These are phyloP conservation scores for Erinaceus europaeus DNA, from an alignment of 2,113 vertebrate species.

Conservation along the genomic window DNA sequence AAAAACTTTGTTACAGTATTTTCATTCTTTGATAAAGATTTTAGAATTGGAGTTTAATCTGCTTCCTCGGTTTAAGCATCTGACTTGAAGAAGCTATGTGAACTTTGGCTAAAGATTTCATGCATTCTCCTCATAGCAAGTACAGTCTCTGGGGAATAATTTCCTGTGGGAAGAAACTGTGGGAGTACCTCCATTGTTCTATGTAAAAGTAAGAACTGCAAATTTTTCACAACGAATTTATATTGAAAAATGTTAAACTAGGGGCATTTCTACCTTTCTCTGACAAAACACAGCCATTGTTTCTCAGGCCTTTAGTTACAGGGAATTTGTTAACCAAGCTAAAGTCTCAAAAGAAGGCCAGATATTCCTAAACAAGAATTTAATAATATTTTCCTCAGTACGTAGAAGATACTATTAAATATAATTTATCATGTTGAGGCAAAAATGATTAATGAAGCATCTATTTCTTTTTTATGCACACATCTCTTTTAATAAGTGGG, in stretches of 20 bases:
- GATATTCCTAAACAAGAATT: conserved; percentile 18
- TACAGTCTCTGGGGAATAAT: conserved; percentile 53
- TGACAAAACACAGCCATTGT: conserved; percentile 47
- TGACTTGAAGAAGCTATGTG: conserved; percentile 33
- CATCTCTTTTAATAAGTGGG: not conserved
- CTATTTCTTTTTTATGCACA: not conserved
- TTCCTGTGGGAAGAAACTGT: conserved; percentile 71
- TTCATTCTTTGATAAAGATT: conserved; percentile 43
- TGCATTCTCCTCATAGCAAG: conserved; percentile 40
- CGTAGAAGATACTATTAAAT: conserved; percentile 58
- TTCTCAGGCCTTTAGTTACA: conserved; percentile 55
- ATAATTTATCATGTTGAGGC: conserved; percentile 58
- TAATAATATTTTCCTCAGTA: conserved; percentile 44
- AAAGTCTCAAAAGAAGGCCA: conserved; percentile 3
- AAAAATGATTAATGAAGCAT: conserved; percentile 44
- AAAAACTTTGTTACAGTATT: not conserved
- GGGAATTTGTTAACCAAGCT: conserved; percentile 42
- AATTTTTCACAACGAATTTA: conserved; percentile 60
- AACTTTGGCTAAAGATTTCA: conserved; percentile 55
- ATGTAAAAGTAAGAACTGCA: conserved; percentile 65
- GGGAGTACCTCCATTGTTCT: conserved; percentile 50
- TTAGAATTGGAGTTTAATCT: conserved; percentile 19
- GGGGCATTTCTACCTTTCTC: conserved; percentile 42
- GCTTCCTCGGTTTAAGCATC: not conserved
- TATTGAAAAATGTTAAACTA: conserved; percentile 55